Evolutionary conservation across 2,113 vertebrate genomes (phyloP).

Genomic region (Brachypteracias leptosomus): DNA sequence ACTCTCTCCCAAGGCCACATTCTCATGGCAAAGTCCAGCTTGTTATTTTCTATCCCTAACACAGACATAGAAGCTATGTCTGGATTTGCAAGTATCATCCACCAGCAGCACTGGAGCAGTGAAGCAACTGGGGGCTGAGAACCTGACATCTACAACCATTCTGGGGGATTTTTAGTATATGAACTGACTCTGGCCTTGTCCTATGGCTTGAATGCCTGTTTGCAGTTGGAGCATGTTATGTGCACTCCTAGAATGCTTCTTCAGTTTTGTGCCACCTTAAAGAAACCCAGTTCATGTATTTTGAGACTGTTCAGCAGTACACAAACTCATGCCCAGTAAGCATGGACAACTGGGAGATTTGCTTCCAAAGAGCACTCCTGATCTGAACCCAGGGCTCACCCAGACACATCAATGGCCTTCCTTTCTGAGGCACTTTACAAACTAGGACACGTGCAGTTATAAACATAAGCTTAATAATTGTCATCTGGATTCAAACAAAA

Average conservation of each 20-base stretch:
- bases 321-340: neutral
- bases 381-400: neutral
- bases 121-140: neutral
- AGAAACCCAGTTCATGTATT: neutral
- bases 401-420: neutral
- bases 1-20: too few species aligned
- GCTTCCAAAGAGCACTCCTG: neutral
- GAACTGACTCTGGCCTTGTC: neutral
- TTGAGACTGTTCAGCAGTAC: neutral
- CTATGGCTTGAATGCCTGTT: neutral
- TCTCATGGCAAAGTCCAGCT: too few species aligned
- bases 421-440: neutral
- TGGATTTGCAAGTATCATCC: fast-evolving
- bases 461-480: neutral
- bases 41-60: too few species aligned
- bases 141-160: neutral
- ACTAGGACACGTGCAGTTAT: fast-evolving
- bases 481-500: neutral
- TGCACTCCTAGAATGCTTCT: neutral
- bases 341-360: neutral
- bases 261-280: neutral
- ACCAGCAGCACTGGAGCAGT: neutral
- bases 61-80: neutral
- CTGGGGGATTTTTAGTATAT: neutral
- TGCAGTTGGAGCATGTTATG: neutral